Evolutionary conservation across 2,888 invertebrate genomes (phyloP), one percentile per base, ranked within the genome.

Genomic region (Amphiduros pacificus): DNA sequence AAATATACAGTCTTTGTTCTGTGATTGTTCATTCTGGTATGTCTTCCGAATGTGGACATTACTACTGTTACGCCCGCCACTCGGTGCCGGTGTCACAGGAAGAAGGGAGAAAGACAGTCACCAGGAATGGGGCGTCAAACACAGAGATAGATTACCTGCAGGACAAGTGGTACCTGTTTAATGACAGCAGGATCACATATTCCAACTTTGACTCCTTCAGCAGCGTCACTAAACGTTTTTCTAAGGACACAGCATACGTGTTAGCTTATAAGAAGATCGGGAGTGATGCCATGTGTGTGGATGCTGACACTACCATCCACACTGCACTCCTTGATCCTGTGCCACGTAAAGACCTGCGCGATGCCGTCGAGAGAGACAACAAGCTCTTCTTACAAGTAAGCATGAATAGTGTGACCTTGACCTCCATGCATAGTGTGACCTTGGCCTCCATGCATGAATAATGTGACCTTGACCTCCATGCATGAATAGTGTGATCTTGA

Each of bases 21-120:
- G 91, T 92, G 0, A 90, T 94, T 0, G 89, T 94, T 0, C 94
- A 94, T 81, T 88, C 89, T 0, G 94, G 94, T 1, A 87, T 88
- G 26, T 90, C 90, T 55, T 88, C 92, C 67, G 91, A 93, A 76
- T 90, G 91, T 0, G 94, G 93, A 0, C 94, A 94, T 78, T 94
- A 94, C 79, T 92, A 91, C 79, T 92, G 92, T 0, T 88, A 91
- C 63, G 92, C 91, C 22, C 66, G 79, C 5, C 76, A 55, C 71
- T 22, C 51, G 14, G 17, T 29, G 6, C 5, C 6, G 22, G 28
- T 22, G 5, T 28, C 17, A 11, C 41, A 28, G 5, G 56, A 27
- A 17, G 28, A 27, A 5, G 17, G 36, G 29, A n/a, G 24, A 5
- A 14, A 6, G n/a, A 44, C n/a, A n/a, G 22, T n/a, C n/a, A 22